Evolutionary conservation across 2,888 invertebrate species (phyloP).

Genomic region (Pimpla rufipes): DNA sequence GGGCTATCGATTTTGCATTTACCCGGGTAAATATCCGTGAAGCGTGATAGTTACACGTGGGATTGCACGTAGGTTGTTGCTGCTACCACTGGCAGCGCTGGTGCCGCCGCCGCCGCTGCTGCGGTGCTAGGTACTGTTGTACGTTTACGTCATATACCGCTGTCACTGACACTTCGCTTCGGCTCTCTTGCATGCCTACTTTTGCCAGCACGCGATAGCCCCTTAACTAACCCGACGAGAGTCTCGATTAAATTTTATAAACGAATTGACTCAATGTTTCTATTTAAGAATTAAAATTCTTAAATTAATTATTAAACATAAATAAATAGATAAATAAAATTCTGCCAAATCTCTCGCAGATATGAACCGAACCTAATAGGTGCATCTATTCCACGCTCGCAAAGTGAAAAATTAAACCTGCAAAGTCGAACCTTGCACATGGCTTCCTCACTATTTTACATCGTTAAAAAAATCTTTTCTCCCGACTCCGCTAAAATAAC

Average conservation of each 20-base stretch:
- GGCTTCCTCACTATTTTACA: too few relatives aligned
- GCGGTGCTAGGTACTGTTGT: slow-evolving; percentile 42
- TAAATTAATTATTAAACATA: too few relatives aligned
- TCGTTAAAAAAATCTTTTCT: too few relatives aligned
- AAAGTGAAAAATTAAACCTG: too few relatives aligned
- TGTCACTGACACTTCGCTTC: slow-evolving; percentile 56
- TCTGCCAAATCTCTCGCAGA: too few relatives aligned
- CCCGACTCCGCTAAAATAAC: too few relatives aligned
- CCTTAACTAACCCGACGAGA: slow-evolving; percentile 69
- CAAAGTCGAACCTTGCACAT: too few relatives aligned
- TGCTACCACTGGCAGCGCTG: slow-evolving; percentile 24
- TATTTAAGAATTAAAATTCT: too few relatives aligned
- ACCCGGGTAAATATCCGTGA: slow-evolving; percentile 82
- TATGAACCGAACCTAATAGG: too few relatives aligned
- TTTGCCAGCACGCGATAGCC: slow-evolving; percentile 70
- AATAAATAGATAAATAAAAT: too few relatives aligned
- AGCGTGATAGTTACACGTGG: slow-evolving; percentile 83
- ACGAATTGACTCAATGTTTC: slow-evolving; percentile 42
- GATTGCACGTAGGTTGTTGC: slow-evolving; percentile 75
- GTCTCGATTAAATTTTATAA: slow-evolving; percentile 64
- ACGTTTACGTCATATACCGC: slow-evolving; percentile 21
- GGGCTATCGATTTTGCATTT: slow-evolving; percentile 83
- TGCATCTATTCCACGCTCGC: too few relatives aligned
- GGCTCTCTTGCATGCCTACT: slow-evolving; percentile 48
- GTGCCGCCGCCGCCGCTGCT: slow-evolving; percentile 41